Conservation (phyloP, 2,113 vertebrate genomes). For the Chloroceryle aenea region DNA sequence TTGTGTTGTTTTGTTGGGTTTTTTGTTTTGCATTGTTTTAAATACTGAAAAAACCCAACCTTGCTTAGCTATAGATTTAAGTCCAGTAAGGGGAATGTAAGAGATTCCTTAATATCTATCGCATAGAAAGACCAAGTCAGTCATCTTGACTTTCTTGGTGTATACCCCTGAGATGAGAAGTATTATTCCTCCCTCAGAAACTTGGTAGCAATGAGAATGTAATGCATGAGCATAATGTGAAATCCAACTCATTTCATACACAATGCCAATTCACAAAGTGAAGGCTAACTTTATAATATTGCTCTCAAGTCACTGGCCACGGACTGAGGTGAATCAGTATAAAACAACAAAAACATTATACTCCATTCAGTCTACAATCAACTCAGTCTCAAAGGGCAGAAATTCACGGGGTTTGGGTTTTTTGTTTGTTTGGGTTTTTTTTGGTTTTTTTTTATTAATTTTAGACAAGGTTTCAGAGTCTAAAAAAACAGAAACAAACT, state of each 20-base stretch:
- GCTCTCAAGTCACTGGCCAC: neutral
- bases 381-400: neutral
- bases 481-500: slow-evolving; percentile 57
- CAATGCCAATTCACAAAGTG: neutral
- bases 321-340: neutral
- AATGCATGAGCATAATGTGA: neutral
- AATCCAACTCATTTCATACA: neutral
- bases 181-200: neutral
- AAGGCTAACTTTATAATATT: neutral
- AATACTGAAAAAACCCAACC: neutral
- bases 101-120: neutral
- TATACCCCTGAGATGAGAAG: neutral
- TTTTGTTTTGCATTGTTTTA: neutral
- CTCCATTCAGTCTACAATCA: neutral
- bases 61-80: neutral
- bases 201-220: neutral
- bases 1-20: too few species aligned
- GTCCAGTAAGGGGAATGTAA: neutral
- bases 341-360: neutral
- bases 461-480: neutral
- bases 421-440: too few species aligned
- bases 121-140: neutral
- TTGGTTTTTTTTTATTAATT: neutral
- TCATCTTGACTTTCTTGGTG: neutral
- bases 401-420: neutral